A percentile compares a stretch with the other conserved stretches of the same genome.
phyloP scores from a whole-genome alignment of 2,113 vertebrate species.

The Strix aluco region DNA sequence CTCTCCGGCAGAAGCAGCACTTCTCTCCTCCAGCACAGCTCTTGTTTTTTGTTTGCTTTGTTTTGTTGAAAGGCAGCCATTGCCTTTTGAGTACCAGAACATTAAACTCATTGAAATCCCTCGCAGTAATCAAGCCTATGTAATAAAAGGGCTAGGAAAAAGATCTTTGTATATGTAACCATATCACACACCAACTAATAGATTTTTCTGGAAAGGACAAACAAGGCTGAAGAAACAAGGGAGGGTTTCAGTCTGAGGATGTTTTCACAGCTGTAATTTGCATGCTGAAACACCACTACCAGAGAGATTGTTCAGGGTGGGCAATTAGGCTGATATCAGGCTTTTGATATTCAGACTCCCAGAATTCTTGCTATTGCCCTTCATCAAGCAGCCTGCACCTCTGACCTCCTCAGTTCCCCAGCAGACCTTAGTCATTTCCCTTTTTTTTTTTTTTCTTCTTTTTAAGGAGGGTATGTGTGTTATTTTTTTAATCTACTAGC shows the following conservation, averaged over 20 bases:
- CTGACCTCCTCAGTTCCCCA: not conserved
- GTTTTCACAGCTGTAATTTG: conserved; percentile 5
- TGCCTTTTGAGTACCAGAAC: conserved; percentile 68
- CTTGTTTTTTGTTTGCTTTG: conserved; percentile 55
- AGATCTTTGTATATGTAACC: conserved; percentile 62
- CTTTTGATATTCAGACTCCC: not conserved
- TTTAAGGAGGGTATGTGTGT: not conserved
- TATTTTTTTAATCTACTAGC: not conserved
- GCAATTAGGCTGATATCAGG: not conserved
- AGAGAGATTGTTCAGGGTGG: not conserved
- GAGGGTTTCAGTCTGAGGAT: not conserved
- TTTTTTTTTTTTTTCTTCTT: not conserved
- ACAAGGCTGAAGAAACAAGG: not conserved
- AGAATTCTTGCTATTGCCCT: not conserved
- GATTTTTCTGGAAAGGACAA: conserved; percentile 18
- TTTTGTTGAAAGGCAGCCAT: conserved; percentile 54
- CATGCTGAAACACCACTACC: not conserved
- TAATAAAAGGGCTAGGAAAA: conserved; percentile 78
- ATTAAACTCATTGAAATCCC: conserved; percentile 68
- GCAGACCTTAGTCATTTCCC: not conserved
- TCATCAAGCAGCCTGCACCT: not conserved
- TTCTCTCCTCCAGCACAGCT: conserved; percentile 68
- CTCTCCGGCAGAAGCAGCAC: not conserved
- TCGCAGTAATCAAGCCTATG: conserved; percentile 70
- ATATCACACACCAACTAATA: conserved; percentile 59